phyloP scores from a whole-genome alignment of 2,113 vertebrate species.

The Mola mola region DNA sequence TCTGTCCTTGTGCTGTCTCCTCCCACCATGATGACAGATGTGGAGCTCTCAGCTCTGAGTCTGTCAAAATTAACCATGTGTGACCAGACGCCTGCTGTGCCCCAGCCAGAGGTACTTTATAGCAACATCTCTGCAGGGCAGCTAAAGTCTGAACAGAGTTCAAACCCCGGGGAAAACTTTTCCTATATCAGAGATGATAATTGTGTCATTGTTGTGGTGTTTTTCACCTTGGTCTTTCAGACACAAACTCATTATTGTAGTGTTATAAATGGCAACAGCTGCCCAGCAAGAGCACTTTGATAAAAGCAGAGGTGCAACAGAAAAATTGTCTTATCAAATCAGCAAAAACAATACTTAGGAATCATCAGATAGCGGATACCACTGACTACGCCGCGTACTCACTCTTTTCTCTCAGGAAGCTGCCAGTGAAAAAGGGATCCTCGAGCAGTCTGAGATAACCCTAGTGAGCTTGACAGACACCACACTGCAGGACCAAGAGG shows the following conservation, averaged over 20 bases:
- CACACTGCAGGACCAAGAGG: constrained; percentile 79
- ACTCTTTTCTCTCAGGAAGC: constrained; percentile 76
- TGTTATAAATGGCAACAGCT: no score
- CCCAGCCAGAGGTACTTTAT: not conserved
- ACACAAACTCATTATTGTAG: not conserved
- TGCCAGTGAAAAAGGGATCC: constrained; percentile 83
- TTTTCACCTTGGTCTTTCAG: not conserved
- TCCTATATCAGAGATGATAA: constrained; percentile 9
- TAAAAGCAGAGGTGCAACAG: no score
- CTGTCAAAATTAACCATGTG: constrained; percentile 6
- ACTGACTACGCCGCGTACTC: no score
- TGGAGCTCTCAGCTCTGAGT: constrained; percentile 1
- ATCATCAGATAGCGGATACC: no score
- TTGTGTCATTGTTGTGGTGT: constrained; percentile 17
- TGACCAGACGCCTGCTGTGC: not conserved
- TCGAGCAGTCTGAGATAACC: constrained; percentile 91
- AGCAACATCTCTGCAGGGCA: not conserved
- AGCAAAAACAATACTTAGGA: no score
- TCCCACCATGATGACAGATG: not conserved
- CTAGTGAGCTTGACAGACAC: constrained; percentile 84
- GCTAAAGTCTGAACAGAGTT: not conserved
- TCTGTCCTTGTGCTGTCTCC: constrained; percentile 36
- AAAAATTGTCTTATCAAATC: no score
- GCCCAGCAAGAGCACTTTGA: no score
- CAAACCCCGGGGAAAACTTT: not conserved